These are phyloP conservation scores for Amphipyra tragopoginis DNA, from an alignment of 2,888 invertebrate genomes.

Conservation along the genomic window DNA sequence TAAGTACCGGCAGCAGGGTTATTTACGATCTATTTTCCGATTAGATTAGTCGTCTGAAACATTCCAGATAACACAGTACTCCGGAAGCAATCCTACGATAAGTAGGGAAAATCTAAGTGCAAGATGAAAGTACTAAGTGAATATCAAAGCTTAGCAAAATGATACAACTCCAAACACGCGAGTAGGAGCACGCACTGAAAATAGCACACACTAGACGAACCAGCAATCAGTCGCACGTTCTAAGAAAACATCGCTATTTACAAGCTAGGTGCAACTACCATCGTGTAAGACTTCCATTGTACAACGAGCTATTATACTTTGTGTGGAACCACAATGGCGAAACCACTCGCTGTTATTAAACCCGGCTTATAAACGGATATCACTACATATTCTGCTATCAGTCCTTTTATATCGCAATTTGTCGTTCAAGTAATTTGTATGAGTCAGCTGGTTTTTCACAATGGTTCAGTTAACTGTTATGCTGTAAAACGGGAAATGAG, in stretches of 20 bases:
- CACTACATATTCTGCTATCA: constrained; percentile 64
- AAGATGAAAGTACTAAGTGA: constrained; percentile 31
- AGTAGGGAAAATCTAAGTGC: constrained; percentile 17
- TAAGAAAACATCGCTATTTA: constrained; percentile 50
- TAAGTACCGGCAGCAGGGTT: no score
- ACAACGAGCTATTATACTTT: constrained; percentile 34
- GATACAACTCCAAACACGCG: constrained; percentile 17
- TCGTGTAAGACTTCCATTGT: constrained; percentile 34
- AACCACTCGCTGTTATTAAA: constrained; percentile 54
- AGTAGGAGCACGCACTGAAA: constrained; percentile 23
- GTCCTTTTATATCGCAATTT: constrained; percentile 57
- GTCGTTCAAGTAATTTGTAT: constrained; percentile 43
- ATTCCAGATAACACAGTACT: constrained; percentile 6
- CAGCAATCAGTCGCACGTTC: constrained; percentile 47
- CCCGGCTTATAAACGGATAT: constrained; percentile 65
- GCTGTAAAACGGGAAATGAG: constrained; percentile 53
- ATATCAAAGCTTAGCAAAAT: constrained; percentile 21
- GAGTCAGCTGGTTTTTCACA: constrained; percentile 51
- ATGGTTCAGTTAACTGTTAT: constrained; percentile 33
- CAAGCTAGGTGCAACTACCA: constrained; percentile 20
- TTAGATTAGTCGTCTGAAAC: background rate
- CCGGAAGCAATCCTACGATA: constrained; percentile 2
- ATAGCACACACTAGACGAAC: constrained; percentile 31
- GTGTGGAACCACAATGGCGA: constrained; percentile 43
- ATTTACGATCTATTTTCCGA: constrained; percentile 4